Evolutionary conservation across 2,888 invertebrate genomes (phyloP), one percentile per base, ranked within the genome.

Genomic region (Trissonchulus latispiculum): DNA sequence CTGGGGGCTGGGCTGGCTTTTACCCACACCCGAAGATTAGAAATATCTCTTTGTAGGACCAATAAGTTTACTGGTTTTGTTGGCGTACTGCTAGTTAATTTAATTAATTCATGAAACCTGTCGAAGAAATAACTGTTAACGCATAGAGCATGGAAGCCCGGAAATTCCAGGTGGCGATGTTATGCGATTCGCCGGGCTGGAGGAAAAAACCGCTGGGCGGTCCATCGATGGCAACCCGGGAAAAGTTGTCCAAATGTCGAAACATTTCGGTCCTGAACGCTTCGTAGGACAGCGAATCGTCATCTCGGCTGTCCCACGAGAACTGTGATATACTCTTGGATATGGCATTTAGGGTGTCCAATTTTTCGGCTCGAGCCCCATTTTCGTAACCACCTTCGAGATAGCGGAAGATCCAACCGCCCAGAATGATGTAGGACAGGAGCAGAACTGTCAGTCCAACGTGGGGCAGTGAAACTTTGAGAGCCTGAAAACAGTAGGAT

Each of bases 401-500:
- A 3, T 68, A 36, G 23, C 36, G 33, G 33, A 68, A 68, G n/a
- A 68, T 68, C n/a, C 33, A 28, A 68, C 69, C 69, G 8, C 69
- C 69, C n/a, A 68, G 2, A 3, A 68, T 28, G 33, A 68, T 68
- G 36, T 68, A 68, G 35, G 3, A 35, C 32, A 68, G 36, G 8
- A 68, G 69, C 36, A 33, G 8, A 2, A 36, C 33, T 23, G 69
- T 68, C 33, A 68, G 35, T 3, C 69, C 69, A n/a, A 68, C 36
- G 36, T 68, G 69, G 23, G 69, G 69, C 28, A 68, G 35, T 23
- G 69, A 68, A 35, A 68, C 36, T 33, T 68, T 68, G 69, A 68
- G 36, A 32, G 69, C 69, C 69, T 68, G 36, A 68, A 68, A 68
- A n/a, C n/a, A n/a, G n/a, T n/a, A n/a, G n/a, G n/a, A n/a, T n/a